Evolutionary conservation across 2,113 vertebrate genomes (phyloP), one percentile per base, ranked within the genome.

Genomic region (Vidua chalybeata): DNA sequence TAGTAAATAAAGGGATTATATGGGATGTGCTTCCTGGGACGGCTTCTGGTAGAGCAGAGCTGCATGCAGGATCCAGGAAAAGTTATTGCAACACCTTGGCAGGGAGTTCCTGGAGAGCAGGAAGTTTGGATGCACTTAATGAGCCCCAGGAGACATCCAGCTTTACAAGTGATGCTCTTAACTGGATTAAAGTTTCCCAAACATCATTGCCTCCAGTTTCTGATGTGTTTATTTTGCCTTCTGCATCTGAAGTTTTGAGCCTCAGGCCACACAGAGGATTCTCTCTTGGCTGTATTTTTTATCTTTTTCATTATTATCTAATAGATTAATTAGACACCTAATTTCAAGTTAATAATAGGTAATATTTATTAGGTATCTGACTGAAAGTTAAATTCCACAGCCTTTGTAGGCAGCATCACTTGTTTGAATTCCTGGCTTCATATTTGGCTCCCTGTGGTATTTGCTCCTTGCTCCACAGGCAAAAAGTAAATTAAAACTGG

Each of bases 61-160:
- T 11, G 6, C 21, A 7, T 0, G 2, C 2, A 3, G 27, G 13
- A 9, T 31, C 43, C 66, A 16, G 33, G 4, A n/a, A 3, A 45
- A 68, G 35, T 43, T 17, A 3, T 4, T 16, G 11, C 39, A 19
- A 12, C 26, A 45, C 41, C 72, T 39, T 15, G 37, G 41, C 37
- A 56, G 24, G 0, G 14, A 39, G 17, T 59, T 89, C 51, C 81
- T 63, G 63, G 51, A 26, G n/a, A 74, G 73, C 13, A 35, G 21
- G 68, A 54, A 27, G 10, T n/a, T 6, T 35, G 83, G 49, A 51
- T 24, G 41, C 28, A 0, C 31, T 84, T 18, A 6, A 15, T 17
- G 77, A 85, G n/a, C 37, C 62, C 56, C 1, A 1, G 45, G 18
- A 63, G 62, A 27, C 23, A 9, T 2, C 19, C 41, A 8, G 23